Evolutionary conservation across 2,113 vertebrate genomes (phyloP).

Genomic region (Cygnus atratus): DNA sequence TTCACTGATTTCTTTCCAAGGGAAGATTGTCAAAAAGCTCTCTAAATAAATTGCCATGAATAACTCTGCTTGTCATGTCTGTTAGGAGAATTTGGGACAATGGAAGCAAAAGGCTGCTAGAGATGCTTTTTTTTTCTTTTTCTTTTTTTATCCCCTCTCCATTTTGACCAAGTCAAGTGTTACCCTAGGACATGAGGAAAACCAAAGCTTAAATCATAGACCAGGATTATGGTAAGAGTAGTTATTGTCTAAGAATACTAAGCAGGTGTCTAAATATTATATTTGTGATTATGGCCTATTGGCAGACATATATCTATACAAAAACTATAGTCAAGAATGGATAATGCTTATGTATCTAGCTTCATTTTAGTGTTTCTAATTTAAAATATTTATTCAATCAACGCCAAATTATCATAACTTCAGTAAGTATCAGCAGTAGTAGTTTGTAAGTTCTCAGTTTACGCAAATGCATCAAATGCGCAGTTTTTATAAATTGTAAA

Average conservation of each 20-base stretch:
- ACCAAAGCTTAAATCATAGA: background rate
- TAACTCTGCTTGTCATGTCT: background rate
- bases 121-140: background rate
- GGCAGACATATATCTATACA: background rate
- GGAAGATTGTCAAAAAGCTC: background rate
- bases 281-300: background rate
- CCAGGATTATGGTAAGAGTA: background rate
- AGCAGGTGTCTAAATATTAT: background rate
- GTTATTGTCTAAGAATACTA: background rate
- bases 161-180: background rate
- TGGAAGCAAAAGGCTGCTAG: background rate
- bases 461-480: background rate
- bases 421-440: background rate
- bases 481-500: background rate
- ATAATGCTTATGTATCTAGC: background rate
- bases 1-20: background rate
- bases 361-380: background rate
- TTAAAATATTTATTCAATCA: background rate
- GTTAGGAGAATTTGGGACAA: background rate
- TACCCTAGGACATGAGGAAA: background rate
- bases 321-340: background rate
- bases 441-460: background rate
- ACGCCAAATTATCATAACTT: background rate
- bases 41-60: background rate
- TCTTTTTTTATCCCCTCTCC: fast-evolving